Percentiles rank a stretch among this genome's conserved stretches.
phyloP scores from a whole-genome alignment of 2,888 invertebrate genomes.

The Pyrocoelia pectoralis region DNA sequence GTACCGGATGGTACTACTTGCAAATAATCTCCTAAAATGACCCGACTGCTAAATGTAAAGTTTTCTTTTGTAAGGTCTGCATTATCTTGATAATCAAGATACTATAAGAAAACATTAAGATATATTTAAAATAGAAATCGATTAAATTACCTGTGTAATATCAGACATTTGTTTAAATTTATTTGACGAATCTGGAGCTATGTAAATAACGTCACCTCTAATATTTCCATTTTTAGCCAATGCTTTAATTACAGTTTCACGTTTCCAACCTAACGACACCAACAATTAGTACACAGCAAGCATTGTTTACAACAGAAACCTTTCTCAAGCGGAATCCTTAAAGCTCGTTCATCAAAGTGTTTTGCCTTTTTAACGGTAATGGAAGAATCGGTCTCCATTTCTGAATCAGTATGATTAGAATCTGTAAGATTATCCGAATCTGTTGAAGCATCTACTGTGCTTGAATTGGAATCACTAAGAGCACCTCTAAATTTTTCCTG shows the following conservation, averaged over 20 bases:
- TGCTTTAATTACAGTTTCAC: constrained; percentile 90
- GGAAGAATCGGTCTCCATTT: constrained; percentile 58
- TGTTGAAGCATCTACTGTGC: constrained; percentile 66
- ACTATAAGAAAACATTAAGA: constrained; percentile 62
- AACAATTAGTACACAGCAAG: neutral
- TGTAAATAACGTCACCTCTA: constrained; percentile 94
- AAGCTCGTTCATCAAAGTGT: constrained; percentile 66
- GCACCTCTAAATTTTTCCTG: constrained; percentile 67
- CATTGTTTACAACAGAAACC: constrained; percentile 43
- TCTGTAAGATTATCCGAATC: constrained; percentile 69
- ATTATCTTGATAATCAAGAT: constrained; percentile 70
- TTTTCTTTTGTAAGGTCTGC: constrained; percentile 81
- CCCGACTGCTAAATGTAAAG: constrained; percentile 91
- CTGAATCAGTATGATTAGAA: constrained; percentile 67
- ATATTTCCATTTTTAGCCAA: constrained; percentile 86
- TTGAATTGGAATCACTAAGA: constrained; percentile 62
- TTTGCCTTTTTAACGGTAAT: constrained; percentile 59
- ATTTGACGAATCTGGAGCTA: constrained; percentile 69
- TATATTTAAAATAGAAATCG: neutral
- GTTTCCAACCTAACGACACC: constrained; percentile 76
- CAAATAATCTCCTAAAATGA: constrained; percentile 90
- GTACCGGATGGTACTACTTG: constrained; percentile 74
- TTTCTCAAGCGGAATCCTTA: constrained; percentile 71
- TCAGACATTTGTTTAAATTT: constrained; percentile 72
- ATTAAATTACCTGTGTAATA: constrained; percentile 66